phyloP scores from a whole-genome alignment of 2,797 vertebrate genomes.

The Scolopax bukidnonensis region DNA sequence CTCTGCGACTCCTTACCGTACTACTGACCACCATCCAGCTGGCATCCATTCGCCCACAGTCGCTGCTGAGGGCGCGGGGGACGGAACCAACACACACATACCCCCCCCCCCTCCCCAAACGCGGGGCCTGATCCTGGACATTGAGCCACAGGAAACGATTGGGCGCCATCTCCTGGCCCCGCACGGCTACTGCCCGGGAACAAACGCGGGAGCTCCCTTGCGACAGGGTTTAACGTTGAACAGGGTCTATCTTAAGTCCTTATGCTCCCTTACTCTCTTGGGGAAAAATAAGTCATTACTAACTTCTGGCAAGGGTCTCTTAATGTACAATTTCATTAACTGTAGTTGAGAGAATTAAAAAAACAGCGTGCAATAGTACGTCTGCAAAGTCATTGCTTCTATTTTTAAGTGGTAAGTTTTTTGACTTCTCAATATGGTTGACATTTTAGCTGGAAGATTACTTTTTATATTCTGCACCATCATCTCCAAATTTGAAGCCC shows the following conservation, averaged over 20 bases:
- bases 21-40: not conserved
- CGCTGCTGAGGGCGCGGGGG: not conserved
- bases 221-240: rapidly evolving
- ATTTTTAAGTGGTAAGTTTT: not conserved
- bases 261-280: not conserved
- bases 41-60: not conserved
- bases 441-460: not conserved
- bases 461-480: not conserved
- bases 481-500: not conserved
- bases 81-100: not conserved
- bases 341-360: not conserved
- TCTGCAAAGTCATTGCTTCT: not conserved
- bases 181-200: not conserved
- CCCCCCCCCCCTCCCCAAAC: not conserved
- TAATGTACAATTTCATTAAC: not conserved
- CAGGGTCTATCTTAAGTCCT: not conserved
- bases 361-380: not conserved
- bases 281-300: not conserved
- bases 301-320: no score
- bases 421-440: not conserved
- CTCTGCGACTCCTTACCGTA: not conserved
- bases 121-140: rapidly evolving
- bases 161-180: slow-evolving; percentile 49
- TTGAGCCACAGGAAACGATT: not conserved
- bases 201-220: rapidly evolving